Evolutionary conservation across 1,140 invertebrate genomes (phyloP).

Genomic region (Drosophila takahashii): DNA sequence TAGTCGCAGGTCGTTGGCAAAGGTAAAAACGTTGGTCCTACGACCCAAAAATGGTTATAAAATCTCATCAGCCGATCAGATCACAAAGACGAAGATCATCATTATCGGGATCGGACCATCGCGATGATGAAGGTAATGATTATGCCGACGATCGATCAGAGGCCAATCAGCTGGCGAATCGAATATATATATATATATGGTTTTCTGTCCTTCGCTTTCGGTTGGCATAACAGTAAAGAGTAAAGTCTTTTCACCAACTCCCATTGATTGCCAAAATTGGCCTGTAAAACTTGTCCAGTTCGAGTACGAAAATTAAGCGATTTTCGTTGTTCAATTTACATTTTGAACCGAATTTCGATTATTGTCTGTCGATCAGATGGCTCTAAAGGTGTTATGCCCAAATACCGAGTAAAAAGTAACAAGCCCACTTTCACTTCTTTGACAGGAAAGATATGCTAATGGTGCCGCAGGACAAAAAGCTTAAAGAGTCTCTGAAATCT

Average conservation of each 20-base stretch:
- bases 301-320: conserved; percentile 66
- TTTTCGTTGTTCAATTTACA: conserved; percentile 75
- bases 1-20: conserved; percentile 52
- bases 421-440: conserved; percentile 67
- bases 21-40: conserved; percentile 51
- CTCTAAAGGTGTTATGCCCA: conserved; percentile 55
- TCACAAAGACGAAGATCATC: conserved; percentile 55
- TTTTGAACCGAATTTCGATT: conserved; percentile 68
- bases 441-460: conserved; percentile 31
- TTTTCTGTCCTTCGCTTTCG: conserved; percentile 29
- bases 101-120: conserved; percentile 21
- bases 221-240: conserved; percentile 58
- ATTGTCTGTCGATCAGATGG: conserved; percentile 67
- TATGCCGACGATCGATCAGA: conserved; percentile 62
- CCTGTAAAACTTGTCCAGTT: conserved; percentile 31
- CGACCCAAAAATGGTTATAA: conserved; percentile 72
- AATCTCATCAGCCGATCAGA: conserved; percentile 70
- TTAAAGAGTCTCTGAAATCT: background rate
- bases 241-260: conserved; percentile 38
- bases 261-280: conserved; percentile 34
- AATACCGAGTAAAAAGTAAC: conserved; percentile 35
- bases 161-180: conserved; percentile 17
- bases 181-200: conserved; percentile 17
- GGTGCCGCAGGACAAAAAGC: conserved; percentile 25
- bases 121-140: conserved; percentile 48